Percentiles rank a stretch among this genome's conserved stretches.
These are phyloP conservation scores for Stomatorhinus walkeri DNA, from an alignment of 2,797 vertebrate species.

Conservation along the genomic window DNA sequence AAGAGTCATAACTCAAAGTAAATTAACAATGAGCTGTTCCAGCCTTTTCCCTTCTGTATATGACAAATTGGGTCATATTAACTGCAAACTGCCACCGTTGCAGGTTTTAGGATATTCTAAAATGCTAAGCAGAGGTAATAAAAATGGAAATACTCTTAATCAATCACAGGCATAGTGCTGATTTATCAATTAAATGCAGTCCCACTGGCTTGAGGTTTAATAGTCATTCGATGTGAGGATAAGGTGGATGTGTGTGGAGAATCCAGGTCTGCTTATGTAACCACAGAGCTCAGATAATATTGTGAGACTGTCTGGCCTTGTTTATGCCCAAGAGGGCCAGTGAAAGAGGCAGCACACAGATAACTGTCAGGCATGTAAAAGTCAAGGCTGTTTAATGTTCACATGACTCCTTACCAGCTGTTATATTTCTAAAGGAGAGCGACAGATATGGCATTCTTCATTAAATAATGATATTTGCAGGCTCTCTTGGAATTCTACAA, in stretches of 20 bases:
- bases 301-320: slow-evolving; percentile 15
- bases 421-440: background rate
- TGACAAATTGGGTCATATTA: slow-evolving; percentile 18
- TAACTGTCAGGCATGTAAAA: background rate
- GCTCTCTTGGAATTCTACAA: background rate
- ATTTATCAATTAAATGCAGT: slow-evolving; percentile 14
- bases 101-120: slow-evolving; percentile 20
- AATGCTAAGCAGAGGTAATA: slow-evolving; percentile 18
- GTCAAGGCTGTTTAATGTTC: background rate
- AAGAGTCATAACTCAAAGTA: slow-evolving; percentile 13
- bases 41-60: background rate
- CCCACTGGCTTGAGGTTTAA: background rate
- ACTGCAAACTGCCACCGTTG: background rate
- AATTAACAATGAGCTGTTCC: slow-evolving; percentile 12
- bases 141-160: slow-evolving; percentile 23
- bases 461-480: background rate
- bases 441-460: background rate
- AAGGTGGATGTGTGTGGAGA: background rate
- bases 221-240: background rate
- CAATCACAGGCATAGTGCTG: slow-evolving; percentile 8
- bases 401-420: background rate
- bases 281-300: slow-evolving; percentile 13
- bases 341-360: slow-evolving; percentile 29
- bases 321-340: background rate
- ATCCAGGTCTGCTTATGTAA: background rate